Conservation (phyloP, 2,113 vertebrate species). For the Lagenorhynchus albirostris region DNA sequence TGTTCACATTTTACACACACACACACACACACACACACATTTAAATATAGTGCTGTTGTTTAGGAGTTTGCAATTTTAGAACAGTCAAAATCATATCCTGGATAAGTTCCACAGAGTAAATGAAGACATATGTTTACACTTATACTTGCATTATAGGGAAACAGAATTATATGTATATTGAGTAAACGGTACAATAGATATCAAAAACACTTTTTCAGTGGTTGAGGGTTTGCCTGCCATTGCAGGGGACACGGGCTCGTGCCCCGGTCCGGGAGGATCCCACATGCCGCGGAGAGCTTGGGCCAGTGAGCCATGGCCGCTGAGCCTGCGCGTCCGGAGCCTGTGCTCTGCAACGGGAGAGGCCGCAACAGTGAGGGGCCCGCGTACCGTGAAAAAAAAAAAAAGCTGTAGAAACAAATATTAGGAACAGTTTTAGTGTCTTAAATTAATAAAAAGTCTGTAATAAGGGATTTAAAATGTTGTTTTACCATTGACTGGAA, state of each 20-base stretch:
- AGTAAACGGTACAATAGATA: background rate
- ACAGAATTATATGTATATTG: background rate
- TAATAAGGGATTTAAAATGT: background rate
- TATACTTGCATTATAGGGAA: background rate
- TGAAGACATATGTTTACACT: background rate
- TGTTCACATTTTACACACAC: background rate
- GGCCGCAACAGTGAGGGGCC: no score
- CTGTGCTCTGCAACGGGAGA: no score
- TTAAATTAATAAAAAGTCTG: background rate
- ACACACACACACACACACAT: background rate
- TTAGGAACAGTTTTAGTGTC: background rate
- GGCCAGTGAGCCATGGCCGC: no score
- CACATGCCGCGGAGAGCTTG: no score
- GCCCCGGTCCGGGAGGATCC: no score
- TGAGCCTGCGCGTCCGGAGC: no score
- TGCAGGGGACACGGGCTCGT: no score
- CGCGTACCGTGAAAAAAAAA: no score
- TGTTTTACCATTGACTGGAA: background rate
- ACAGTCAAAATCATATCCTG: background rate
- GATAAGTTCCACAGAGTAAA: background rate
- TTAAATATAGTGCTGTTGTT: background rate
- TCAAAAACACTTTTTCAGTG: background rate
- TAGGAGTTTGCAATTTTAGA: background rate
- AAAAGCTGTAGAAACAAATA: background rate
- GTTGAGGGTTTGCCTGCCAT: no score